phyloP scores from a whole-genome alignment of 2,888 invertebrate species.

The Euzophera pinguis region DNA sequence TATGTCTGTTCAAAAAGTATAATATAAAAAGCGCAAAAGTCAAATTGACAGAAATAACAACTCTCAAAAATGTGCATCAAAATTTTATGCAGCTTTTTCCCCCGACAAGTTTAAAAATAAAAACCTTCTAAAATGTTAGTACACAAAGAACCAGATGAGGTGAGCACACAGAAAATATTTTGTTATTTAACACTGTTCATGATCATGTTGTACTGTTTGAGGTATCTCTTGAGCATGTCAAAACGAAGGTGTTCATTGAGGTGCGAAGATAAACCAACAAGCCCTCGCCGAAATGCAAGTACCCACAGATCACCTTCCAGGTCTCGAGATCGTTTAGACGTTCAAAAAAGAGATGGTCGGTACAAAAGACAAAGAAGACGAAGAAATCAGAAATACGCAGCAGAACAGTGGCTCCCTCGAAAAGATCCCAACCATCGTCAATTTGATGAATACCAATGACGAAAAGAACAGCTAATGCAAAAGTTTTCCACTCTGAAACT shows the following conservation, averaged over 20 bases:
- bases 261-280: neutral
- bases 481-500: constrained; percentile 9
- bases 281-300: neutral
- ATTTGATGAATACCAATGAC: constrained; percentile 29
- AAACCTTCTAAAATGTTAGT: constrained; percentile 4
- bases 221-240: neutral
- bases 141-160: constrained; percentile 3
- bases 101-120: neutral
- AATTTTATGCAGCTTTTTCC: neutral
- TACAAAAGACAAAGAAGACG: constrained; percentile 32
- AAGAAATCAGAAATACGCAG: constrained; percentile 30
- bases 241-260: neutral
- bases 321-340: neutral
- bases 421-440: constrained; percentile 19
- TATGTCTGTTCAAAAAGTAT: neutral
- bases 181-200: neutral
- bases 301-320: neutral
- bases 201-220: neutral
- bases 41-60: neutral
- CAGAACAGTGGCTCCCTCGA: constrained; percentile 39
- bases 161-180: neutral
- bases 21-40: neutral
- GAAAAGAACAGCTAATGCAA: constrained; percentile 12
- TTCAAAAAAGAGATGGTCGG: constrained; percentile 22
- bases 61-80: constrained; percentile 1